These are phyloP conservation scores for Mus pahari DNA, from an alignment of 2,113 vertebrate genomes.

Conservation along the genomic window DNA sequence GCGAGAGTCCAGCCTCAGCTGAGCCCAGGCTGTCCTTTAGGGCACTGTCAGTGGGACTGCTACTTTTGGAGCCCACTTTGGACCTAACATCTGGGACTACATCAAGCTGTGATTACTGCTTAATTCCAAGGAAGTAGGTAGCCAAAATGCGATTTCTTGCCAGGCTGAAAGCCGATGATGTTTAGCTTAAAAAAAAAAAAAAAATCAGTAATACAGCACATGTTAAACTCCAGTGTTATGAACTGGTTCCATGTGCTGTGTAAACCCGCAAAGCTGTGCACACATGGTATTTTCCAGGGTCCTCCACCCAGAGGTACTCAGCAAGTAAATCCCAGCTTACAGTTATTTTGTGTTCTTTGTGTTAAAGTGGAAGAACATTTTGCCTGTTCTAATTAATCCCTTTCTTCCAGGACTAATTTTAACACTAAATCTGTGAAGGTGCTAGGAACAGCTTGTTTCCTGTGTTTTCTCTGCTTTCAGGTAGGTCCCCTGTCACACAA, in stretches of 20 bases:
- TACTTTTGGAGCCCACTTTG: neutral
- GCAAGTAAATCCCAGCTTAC: conserved; percentile 26
- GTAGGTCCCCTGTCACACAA: conserved; percentile 26
- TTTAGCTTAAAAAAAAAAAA: neutral
- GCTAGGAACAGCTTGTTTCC: neutral
- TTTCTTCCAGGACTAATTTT: conserved; percentile 35
- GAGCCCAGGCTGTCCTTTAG: neutral
- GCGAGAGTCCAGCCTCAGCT: neutral
- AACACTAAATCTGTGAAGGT: conserved; percentile 50
- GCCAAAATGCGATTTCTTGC: neutral
- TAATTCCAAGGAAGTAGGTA: neutral
- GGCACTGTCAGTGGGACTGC: neutral
- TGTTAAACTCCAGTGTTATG: neutral
- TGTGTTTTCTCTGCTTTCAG: conserved; percentile 20
- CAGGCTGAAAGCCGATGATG: neutral
- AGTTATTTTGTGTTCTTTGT: neutral
- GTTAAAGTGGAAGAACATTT: conserved; percentile 24
- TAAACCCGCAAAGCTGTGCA: neutral
- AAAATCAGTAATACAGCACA: neutral
- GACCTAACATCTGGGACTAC: neutral
- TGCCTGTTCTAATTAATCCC: conserved; percentile 20
- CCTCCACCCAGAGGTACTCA: neutral
- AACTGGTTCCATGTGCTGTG: neutral
- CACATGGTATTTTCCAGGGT: neutral
- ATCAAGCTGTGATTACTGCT: neutral